These are phyloP conservation scores for Agrotis puta DNA, from an alignment of 2,888 invertebrate species.

Conservation along the genomic window DNA sequence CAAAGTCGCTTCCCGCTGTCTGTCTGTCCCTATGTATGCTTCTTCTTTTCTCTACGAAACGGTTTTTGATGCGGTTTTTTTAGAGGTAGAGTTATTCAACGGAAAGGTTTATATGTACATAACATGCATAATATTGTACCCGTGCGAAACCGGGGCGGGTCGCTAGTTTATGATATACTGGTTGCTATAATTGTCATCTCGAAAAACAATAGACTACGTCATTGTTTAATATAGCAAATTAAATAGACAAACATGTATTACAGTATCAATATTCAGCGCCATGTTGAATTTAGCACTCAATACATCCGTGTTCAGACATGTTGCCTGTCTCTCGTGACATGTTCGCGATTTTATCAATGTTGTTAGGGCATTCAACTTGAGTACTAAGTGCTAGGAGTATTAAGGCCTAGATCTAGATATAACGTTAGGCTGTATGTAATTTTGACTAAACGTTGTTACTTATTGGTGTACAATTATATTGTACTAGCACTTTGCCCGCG, in stretches of 20 bases:
- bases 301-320: constrained; percentile 35
- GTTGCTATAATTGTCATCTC: background rate
- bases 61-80: no score
- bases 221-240: background rate
- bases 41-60: no score
- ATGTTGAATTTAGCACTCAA: constrained; percentile 10
- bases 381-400: background rate
- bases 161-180: no score
- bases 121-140: no score
- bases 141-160: no score
- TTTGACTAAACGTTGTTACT: no score
- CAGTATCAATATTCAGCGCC: background rate
- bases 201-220: background rate
- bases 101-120: no score
- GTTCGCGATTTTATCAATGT: constrained; percentile 31
- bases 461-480: no score
- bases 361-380: constrained; percentile 32
- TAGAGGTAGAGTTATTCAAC: no score
- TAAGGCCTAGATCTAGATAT: background rate
- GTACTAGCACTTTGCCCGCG: no score
- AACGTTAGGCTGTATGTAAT: background rate
- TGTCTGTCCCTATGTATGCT: no score
- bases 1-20: no score
- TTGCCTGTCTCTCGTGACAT: constrained; percentile 16
- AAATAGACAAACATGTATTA: background rate